These are phyloP conservation scores for Bombus ignitus DNA, from an alignment of 1,140 invertebrate species.

Conservation along the genomic window DNA sequence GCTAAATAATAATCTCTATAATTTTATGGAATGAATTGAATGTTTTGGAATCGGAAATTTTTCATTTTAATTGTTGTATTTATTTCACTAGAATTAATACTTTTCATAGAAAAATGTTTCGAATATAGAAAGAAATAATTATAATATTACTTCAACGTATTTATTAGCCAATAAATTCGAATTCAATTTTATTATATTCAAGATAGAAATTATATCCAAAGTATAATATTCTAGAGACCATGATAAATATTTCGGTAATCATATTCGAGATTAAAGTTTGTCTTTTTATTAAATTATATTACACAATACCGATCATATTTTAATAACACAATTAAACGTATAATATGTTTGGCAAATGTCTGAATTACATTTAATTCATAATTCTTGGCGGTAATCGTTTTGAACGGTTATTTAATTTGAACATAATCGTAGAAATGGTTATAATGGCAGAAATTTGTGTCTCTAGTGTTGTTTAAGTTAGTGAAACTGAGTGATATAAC, in stretches of 20 bases:
- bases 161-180: neutral
- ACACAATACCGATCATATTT: neutral
- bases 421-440: constrained; percentile 66
- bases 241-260: constrained; percentile 27
- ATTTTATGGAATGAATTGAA: neutral
- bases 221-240: constrained; percentile 3
- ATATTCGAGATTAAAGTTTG: constrained; percentile 20
- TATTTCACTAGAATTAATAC: neutral
- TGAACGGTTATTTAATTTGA: constrained; percentile 58
- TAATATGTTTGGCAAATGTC: neutral
- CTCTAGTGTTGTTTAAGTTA: constrained; percentile 74
- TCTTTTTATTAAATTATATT: neutral
- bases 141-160: neutral
- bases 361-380: too few species aligned
- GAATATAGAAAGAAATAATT: neutral
- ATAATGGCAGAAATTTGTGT: constrained; percentile 74
- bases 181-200: neutral
- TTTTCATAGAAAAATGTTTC: neutral
- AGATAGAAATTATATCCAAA: neutral
- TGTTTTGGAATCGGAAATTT: neutral
- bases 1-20: constrained; percentile 8
- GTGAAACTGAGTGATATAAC: constrained; percentile 67
- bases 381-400: neutral
- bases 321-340: neutral
- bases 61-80: neutral